Base-by-base conservation (phyloP, 2,797 vertebrate species). In the Antrozous pallidus region DNA sequence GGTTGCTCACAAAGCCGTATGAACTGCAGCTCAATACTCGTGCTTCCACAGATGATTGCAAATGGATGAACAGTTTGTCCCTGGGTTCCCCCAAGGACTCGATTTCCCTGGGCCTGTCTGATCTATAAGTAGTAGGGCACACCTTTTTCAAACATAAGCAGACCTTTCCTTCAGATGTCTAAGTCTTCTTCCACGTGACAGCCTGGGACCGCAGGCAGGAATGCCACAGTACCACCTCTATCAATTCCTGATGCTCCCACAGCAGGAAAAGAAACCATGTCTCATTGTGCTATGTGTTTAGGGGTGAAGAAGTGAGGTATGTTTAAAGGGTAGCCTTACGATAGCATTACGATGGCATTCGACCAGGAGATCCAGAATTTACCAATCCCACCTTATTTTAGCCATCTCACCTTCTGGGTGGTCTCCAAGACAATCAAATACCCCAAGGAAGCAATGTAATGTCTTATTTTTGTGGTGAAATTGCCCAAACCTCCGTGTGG, bases 21-120 rank as follows among this genome's bases (percentile, higher is more conserved):
- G 83, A 88, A 80, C 38, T 75, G 61, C 18, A 45, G 70, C 20
- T 61, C 33, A 4, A 65, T 31, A 40, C 36, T 24, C 17, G 38
- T 10, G 56, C 58, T 67, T 54, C 77, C 65, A 54, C 0, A 85
- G 73, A 80, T 47, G 80, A 93, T 26, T 38, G 47, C 67, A 81
- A 84, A 90, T 16, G 56, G 42, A 91, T 73, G 63, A 10, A 74
- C 54, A 75, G n/a, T 94, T 92, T 85, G 83, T 71, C 81, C 51
- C 70, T 26, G 9, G 58, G 40, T 20, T 88, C 40, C 65, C 17
- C 20, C 31, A 45, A 38, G 47, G 54, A 74, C 61, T 51, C 4
- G 2, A 71, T 70, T 79, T 92, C 83, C 75, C 65, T 67, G 40
- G 82, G 70, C 26, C 78, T 58, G 70, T 54, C n/a, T 79, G 69